phyloP scores from a whole-genome alignment of 2,113 vertebrate species.

The Oreochromis aureus region DNA sequence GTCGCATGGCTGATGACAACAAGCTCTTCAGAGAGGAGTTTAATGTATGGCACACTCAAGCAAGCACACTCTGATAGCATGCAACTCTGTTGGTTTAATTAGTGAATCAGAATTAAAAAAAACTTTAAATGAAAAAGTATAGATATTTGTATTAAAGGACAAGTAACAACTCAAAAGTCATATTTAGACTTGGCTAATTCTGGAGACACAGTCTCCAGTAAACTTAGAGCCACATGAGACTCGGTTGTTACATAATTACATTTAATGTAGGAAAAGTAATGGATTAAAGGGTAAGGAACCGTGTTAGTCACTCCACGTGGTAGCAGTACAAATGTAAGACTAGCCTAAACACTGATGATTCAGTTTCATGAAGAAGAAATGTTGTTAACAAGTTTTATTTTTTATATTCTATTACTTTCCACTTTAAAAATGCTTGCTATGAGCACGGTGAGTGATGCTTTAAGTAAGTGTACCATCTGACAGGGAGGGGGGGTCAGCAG shows the following conservation, averaged over 20 bases:
- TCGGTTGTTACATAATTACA: neutral
- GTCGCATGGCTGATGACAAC: slow-evolving; percentile 97
- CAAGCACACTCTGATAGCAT: neutral
- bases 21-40: slow-evolving; percentile 98
- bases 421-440: neutral
- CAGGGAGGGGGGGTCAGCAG: neutral
- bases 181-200: neutral
- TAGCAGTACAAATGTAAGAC: neutral
- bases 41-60: slow-evolving; percentile 74
- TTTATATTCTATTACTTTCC: no score
- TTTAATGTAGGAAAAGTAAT: neutral
- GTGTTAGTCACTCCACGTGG: neutral
- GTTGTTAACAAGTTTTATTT: neutral
- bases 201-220: neutral
- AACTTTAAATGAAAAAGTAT: neutral
- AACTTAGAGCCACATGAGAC: neutral
- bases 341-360: neutral
- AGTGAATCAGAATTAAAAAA: neutral
- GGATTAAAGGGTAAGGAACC: neutral
- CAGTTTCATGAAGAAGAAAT: neutral
- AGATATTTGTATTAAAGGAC: neutral
- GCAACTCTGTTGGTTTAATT: neutral
- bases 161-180: neutral
- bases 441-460: neutral
- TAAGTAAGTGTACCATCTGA: neutral